phyloP scores from a whole-genome alignment of 2,888 invertebrate species.

The Heliconius ethilla region DNA sequence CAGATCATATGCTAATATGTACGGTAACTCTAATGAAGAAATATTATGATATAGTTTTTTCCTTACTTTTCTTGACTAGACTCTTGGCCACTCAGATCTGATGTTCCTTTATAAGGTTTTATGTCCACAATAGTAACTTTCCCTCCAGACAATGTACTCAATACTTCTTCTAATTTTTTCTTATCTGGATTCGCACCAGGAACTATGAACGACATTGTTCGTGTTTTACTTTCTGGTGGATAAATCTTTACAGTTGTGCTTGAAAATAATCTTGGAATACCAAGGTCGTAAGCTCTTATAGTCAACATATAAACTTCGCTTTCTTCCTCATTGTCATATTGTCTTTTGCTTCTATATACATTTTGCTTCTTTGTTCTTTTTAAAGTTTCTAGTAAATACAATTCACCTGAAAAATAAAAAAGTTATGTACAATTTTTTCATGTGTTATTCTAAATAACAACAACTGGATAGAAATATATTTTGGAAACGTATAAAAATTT shows the following conservation, averaged over 20 bases:
- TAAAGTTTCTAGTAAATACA: conserved; percentile 82
- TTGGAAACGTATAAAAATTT: too few species aligned
- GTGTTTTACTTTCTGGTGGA: conserved; percentile 88
- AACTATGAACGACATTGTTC: conserved; percentile 91
- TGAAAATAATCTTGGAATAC: conserved; percentile 88
- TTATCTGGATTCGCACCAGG: conserved; percentile 89
- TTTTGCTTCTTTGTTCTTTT: conserved; percentile 73
- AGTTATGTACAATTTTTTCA: too few species aligned
- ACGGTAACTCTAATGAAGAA: too few species aligned
- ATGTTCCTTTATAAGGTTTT: conserved; percentile 84
- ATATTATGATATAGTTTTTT: not conserved
- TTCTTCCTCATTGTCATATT: conserved; percentile 69
- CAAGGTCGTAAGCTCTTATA: conserved; percentile 91
- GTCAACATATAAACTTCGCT: conserved; percentile 85
- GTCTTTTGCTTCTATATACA: conserved; percentile 74
- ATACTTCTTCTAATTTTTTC: conserved; percentile 86
- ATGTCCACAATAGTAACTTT: conserved; percentile 89
- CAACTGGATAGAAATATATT: too few species aligned
- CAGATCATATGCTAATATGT: too few species aligned
- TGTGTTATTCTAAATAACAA: too few species aligned
- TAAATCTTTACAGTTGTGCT: conserved; percentile 89
- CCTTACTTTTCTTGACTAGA: conserved; percentile 82
- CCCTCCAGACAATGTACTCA: conserved; percentile 90
- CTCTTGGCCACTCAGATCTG: conserved; percentile 76
- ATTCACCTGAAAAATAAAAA: conserved; percentile 76